These are phyloP conservation scores for Lepus townsendii DNA, from an alignment of 2,797 vertebrate genomes.

Conservation along the genomic window DNA sequence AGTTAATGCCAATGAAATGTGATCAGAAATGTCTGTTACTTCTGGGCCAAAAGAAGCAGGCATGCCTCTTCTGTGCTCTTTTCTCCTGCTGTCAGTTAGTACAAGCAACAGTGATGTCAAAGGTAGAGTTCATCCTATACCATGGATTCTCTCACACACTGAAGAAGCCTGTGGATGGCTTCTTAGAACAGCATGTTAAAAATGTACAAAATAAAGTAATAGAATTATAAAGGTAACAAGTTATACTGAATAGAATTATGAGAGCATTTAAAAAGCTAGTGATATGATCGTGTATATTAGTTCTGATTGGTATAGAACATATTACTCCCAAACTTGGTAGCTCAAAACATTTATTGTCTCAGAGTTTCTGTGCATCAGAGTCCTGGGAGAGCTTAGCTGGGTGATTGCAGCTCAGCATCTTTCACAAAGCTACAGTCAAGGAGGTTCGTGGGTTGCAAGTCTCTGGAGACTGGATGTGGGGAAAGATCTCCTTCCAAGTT, in stretches of 20 bases:
- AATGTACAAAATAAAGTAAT: slow-evolving; percentile 2
- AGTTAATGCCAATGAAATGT: neutral
- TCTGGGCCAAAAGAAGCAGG: neutral
- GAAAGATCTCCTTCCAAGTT: neutral
- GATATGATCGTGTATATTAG: neutral
- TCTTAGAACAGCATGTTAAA: neutral
- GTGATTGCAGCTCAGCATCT: neutral
- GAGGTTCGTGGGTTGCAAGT: neutral
- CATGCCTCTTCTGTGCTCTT: neutral
- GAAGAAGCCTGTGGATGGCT: neutral
- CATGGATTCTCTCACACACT: neutral
- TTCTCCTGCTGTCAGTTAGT: neutral
- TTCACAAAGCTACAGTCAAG: neutral
- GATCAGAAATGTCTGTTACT: neutral
- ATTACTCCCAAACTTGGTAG: neutral
- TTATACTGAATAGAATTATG: neutral
- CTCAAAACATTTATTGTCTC: neutral
- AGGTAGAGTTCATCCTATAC: neutral
- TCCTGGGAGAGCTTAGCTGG: neutral
- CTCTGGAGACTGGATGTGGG: neutral
- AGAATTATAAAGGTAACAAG: slow-evolving; percentile 27
- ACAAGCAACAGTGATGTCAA: neutral
- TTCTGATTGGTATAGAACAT: neutral
- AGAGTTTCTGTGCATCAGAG: neutral
- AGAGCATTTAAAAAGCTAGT: slow-evolving; percentile 43